These are phyloP conservation scores for Drepanosiphum platanoidis DNA, from an alignment of 2,888 invertebrate species.

Conservation along the genomic window DNA sequence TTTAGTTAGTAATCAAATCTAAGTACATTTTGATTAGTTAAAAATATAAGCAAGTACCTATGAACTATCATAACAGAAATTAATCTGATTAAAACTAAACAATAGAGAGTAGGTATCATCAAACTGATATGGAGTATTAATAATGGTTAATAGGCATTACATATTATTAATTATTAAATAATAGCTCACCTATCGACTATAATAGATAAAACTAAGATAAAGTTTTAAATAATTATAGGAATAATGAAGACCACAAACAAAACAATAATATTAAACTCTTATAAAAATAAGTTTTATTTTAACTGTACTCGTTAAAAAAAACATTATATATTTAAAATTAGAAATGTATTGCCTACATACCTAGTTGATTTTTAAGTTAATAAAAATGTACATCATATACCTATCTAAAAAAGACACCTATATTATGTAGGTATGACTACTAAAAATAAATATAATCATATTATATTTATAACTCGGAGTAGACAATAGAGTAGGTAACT, in stretches of 20 bases:
- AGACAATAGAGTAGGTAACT: background rate
- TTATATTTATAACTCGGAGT: background rate
- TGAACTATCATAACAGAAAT: too few relatives aligned
- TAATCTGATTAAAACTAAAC: background rate
- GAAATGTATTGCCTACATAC: background rate
- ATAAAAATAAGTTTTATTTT: background rate
- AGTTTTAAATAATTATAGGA: too few relatives aligned
- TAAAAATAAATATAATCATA: background rate
- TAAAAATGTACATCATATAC: background rate
- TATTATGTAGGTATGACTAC: background rate
- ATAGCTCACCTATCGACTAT: background rate
- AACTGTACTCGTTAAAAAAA: background rate
- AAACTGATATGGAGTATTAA: background rate
- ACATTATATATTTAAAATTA: background rate
- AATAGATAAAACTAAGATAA: background rate
- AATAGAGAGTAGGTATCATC: background rate
- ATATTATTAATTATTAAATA: background rate
- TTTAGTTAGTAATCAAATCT: background rate
- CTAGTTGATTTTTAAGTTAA: background rate
- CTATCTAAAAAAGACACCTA: too few relatives aligned
- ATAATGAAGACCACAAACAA: background rate
- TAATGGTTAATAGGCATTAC: background rate
- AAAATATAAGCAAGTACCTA: too few relatives aligned
- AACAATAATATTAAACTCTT: background rate
- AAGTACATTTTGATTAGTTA: background rate